Evolutionary conservation across 2,888 invertebrate genomes (phyloP).

Genomic region (Hanleya hanleyi): DNA sequence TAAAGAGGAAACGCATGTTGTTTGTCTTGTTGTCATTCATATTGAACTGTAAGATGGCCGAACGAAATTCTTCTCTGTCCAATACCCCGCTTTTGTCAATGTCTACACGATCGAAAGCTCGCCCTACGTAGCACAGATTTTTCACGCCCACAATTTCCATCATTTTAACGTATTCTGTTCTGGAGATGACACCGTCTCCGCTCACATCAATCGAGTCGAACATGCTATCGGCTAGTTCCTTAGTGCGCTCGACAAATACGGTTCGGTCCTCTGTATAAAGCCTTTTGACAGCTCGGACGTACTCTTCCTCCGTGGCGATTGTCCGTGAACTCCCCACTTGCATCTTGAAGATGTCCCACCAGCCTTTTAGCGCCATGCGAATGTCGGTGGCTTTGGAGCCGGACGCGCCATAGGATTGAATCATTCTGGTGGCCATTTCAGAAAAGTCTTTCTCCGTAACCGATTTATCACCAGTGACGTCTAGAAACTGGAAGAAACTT

Average conservation of each 20-base stretch:
- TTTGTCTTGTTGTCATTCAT: neutral
- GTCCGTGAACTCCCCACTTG: neutral
- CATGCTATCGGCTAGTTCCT: conserved; percentile 8
- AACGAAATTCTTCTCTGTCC: neutral
- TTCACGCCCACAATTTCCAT: neutral
- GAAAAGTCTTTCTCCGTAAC: neutral
- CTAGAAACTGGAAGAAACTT: conserved; percentile 1
- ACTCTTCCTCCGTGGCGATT: conserved; percentile 9
- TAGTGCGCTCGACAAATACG: neutral
- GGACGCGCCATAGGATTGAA: neutral
- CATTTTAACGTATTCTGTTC: neutral
- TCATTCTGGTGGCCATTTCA: neutral
- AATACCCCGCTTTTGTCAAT: conserved; percentile 4
- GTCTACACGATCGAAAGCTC: neutral
- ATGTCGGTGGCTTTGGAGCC: neutral
- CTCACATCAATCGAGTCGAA: neutral
- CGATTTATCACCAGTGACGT: neutral
- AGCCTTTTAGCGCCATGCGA: neutral
- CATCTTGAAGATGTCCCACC: conserved; percentile 8
- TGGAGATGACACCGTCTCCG: neutral
- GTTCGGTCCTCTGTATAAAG: neutral
- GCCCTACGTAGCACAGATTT: neutral
- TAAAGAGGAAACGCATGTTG: neutral
- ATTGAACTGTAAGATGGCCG: neutral
- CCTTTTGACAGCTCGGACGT: neutral